These are phyloP conservation scores for Cheilosia vulpina DNA, from an alignment of 2,888 invertebrate species.

Conservation along the genomic window DNA sequence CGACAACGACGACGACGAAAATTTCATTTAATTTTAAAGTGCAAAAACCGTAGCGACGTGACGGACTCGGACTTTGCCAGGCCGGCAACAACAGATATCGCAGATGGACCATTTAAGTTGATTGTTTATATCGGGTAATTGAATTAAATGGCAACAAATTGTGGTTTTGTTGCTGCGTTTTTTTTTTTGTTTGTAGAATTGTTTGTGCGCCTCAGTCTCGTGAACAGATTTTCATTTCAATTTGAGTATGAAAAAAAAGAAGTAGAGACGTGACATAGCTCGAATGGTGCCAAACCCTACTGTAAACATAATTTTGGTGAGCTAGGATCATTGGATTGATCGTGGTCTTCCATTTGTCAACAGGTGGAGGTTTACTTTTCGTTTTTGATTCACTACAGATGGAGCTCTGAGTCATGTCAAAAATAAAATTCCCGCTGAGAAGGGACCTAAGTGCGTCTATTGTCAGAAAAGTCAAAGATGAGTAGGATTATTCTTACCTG, in stretches of 20 bases:
- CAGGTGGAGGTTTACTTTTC: background rate
- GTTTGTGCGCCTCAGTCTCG: background rate
- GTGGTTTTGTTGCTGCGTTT: conserved; percentile 33
- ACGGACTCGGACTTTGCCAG: conserved; percentile 37
- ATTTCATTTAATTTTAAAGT: conserved; percentile 52
- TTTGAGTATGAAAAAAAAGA: background rate
- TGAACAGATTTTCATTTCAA: background rate
- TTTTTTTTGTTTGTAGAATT: background rate
- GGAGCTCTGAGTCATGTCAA: no score
- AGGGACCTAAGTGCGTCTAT: no score
- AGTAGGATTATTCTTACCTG: no score
- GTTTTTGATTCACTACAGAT: no score
- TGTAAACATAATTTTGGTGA: background rate
- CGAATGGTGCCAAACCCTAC: background rate
- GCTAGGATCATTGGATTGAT: background rate
- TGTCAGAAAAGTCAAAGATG: no score
- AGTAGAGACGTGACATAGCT: conserved; percentile 16
- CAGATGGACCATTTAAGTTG: conserved; percentile 71
- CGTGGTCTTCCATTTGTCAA: background rate
- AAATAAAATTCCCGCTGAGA: no score
- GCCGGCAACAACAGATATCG: conserved; percentile 38
- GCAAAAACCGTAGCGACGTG: conserved; percentile 68
- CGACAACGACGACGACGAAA: conserved; percentile 5
- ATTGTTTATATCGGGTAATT: conserved; percentile 68
- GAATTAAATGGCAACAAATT: conserved; percentile 72